Evolutionary conservation across 2,113 vertebrate species (phyloP).

Genomic region (Ibidorhyncha struthersii): DNA sequence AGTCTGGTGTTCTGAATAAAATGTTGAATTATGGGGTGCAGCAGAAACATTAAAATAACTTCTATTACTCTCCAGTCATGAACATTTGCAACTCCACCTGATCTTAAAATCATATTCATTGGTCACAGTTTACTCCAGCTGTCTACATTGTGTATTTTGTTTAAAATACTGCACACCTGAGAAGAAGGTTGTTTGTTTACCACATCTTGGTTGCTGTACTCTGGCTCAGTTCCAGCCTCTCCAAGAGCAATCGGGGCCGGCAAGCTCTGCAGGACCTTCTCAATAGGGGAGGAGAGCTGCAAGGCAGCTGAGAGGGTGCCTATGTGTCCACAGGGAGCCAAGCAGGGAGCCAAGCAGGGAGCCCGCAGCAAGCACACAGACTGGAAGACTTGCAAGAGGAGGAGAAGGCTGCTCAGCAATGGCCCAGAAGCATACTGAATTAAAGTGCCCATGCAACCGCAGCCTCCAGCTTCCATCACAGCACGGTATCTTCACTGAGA

Average conservation of each 20-base stretch:
- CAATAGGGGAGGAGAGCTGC: neutral
- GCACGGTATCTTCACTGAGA: neutral
- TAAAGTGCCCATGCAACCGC: neutral
- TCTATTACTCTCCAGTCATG: neutral
- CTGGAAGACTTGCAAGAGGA: neutral
- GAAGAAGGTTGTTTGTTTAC: neutral
- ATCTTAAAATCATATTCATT: neutral
- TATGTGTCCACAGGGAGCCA: fast-evolving
- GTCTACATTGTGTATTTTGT: neutral
- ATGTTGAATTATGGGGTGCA: neutral
- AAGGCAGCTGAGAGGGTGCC: neutral
- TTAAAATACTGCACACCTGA: neutral
- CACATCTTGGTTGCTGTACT: neutral
- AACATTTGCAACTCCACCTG: neutral
- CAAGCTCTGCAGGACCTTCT: neutral
- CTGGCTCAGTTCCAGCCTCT: neutral
- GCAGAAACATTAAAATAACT: neutral
- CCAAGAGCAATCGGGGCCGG: no score
- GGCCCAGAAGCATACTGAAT: neutral
- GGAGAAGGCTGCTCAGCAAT: neutral
- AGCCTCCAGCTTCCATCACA: neutral
- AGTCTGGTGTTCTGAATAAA: neutral
- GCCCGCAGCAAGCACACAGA: neutral
- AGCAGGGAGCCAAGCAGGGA: neutral
- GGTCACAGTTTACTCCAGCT: neutral